Base-by-base conservation (phyloP, 2,113 vertebrate species). In the Chroicocephalus ridibundus region DNA sequence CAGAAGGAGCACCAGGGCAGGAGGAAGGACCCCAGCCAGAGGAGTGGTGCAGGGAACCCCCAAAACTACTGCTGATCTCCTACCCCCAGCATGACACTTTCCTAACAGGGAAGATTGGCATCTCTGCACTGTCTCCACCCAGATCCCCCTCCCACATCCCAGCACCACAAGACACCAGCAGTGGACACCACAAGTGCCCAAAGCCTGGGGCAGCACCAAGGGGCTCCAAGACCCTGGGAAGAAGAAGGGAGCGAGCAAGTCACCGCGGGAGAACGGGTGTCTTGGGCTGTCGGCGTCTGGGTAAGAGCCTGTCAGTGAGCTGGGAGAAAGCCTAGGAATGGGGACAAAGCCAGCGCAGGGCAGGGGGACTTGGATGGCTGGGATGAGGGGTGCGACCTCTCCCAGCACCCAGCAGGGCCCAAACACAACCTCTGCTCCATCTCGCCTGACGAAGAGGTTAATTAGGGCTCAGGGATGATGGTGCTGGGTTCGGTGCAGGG, bases 1-100 rank as follows among this genome's bases (percentile, higher is more conserved):
- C 98, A 99, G 97, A 93, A 38, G 87, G 97, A 98, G 96, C 98
- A 98, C 86, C 90, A 64, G 89, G 52, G 84, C 49, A 2, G 46
- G 72, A 96, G 94, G 90, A 75, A 74, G 51, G 40, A 86, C 38
- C 7, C 2, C 36, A 68, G 40, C 15, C 16, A 74, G 29, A 83
- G 3, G 18, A 44, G 36, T 83, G 34, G 36, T 69, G 34, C 21
- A 66, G 42, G 22, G 31, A 86, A 77, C 10, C 13, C 34, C 34
- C 66, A 44, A 86, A 70, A 81, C 3, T 11, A 34, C n/a, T 66
- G 21, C 34, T 82, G 62, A 36, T 81, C 46, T 72, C 36, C 58
- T 74, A 20, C 29, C 10, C 24, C 14, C 34, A 70, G 54, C 40
- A 81, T 2, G 4, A 86, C 61, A 12, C 6, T n/a, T 14, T 58